Evolutionary conservation across 2,888 invertebrate genomes (phyloP).

Genomic region (Ennomos quercinarius): DNA sequence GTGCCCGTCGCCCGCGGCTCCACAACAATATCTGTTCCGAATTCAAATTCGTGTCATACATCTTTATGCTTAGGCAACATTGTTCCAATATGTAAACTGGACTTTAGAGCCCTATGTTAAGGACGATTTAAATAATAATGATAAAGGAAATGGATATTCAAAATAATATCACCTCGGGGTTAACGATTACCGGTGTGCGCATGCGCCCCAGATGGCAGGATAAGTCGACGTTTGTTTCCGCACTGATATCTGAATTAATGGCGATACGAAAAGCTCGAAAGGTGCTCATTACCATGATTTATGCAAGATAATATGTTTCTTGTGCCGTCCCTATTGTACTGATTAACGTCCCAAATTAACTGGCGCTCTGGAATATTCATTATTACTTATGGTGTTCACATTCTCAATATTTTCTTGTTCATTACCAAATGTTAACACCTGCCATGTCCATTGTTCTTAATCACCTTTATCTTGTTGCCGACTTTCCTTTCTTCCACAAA

Average conservation of each 20-base stretch:
- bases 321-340: conserved; percentile 66
- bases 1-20: conserved; percentile 78
- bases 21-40: conserved; percentile 76
- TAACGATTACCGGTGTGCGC: conserved; percentile 84
- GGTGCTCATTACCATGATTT: conserved; percentile 85
- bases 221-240: conserved; percentile 85
- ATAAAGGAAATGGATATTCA: conserved; percentile 82
- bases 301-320: conserved; percentile 81
- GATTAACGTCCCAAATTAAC: conserved; percentile 65
- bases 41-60: conserved; percentile 84
- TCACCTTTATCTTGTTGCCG: not conserved
- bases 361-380: conserved; percentile 46
- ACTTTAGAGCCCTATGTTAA: conserved; percentile 71
- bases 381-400: conserved; percentile 41
- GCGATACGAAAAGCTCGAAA: conserved; percentile 83
- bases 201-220: conserved; percentile 83
- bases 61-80: conserved; percentile 68
- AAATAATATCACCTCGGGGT: conserved; percentile 86
- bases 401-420: conserved; percentile 31
- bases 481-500: not conserved
- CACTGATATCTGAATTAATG: conserved; percentile 86
- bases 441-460: conserved; percentile 12
- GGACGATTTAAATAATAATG: conserved; percentile 78
- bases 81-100: conserved; percentile 67
- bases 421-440: conserved; percentile 23